Percentiles rank a stretch among this genome's conserved stretches.
Evolutionary conservation across 2,113 vertebrate species (phyloP).

Genomic region (Cygnus buccinator): DNA sequence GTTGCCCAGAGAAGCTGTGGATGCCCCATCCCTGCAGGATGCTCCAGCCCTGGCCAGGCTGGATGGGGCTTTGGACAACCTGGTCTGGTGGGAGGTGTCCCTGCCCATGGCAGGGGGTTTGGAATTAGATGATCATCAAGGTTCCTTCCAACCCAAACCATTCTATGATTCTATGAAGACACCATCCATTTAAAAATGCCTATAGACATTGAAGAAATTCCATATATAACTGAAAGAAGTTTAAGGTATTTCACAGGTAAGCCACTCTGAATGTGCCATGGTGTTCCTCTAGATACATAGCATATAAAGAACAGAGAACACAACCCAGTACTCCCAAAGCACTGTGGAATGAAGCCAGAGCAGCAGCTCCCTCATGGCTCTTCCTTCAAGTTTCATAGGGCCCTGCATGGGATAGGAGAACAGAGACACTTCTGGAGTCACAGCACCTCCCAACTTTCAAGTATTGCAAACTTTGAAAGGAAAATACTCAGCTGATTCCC

Average conservation of each 20-base stretch:
- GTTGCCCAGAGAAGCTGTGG: no score
- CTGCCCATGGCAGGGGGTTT: no score
- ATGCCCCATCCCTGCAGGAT: no score
- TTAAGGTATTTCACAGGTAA: neutral
- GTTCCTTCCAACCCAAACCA: no score
- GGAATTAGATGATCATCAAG: no score
- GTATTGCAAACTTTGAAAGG: neutral
- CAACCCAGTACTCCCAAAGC: neutral
- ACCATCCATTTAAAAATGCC: neutral
- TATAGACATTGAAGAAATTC: neutral
- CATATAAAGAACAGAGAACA: neutral
- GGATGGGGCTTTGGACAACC: no score
- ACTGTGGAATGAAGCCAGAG: neutral
- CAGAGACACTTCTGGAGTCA: neutral
- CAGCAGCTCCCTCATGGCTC: neutral
- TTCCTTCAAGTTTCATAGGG: neutral
- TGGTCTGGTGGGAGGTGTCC: no score
- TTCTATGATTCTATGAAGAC: neutral
- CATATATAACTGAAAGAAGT: neutral
- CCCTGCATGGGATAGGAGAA: neutral
- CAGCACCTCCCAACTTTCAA: neutral
- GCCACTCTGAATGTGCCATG: neutral
- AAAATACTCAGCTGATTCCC: neutral
- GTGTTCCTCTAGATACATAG: neutral
- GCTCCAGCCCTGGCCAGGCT: no score